Evolutionary conservation across 2,797 vertebrate species (phyloP), one percentile per base, ranked within the genome.

Genomic region (Phoebastria nigripes): DNA sequence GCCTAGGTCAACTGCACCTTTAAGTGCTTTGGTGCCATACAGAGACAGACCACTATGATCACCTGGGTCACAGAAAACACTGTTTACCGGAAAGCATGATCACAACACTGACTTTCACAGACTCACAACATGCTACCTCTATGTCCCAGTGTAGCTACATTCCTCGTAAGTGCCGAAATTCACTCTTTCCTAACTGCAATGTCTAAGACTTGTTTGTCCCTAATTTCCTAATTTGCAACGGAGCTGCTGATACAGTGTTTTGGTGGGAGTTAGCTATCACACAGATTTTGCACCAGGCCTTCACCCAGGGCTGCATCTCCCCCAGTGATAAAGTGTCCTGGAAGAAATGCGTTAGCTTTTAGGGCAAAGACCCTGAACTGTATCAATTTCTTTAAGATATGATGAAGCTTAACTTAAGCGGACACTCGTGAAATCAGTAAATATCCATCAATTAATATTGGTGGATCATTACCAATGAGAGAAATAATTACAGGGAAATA

Each of bases 71-170:
- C 42, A 29, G 26, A 35, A 66, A 65, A 70, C 15, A 33, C 46
- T 5, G 3, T 37, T 77, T 39, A 37, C 61, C 3, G 0, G 26
- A 55, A 84, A 59, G 37, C 63, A 18, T 0, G 0, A 52, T 49
- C 41, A 35, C 59, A 56, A 11, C 37, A 28, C 37, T 0, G 2
- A 83, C 65, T 58, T 79, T 47, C 25, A 46, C 44, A 47, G 51
- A 17, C 28, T 39, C 58, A 37, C 15, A 29, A 49, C 21, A 8
- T 0, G 0, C 58, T 22, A 29, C 24, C 1, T 52, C 47, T 14
- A 13, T 0, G 0, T 69, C 51, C 13, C 54, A 44, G 37, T 1
- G 7, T 16, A 61, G 76, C 49, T 65, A 44, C 13, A 2, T 44
- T 56, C 66, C 46, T 83, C 3, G 0, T 9, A 41, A 56, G 24